These are phyloP conservation scores for Vulpes lagopus DNA, from an alignment of 2,113 vertebrate genomes.

Conservation along the genomic window DNA sequence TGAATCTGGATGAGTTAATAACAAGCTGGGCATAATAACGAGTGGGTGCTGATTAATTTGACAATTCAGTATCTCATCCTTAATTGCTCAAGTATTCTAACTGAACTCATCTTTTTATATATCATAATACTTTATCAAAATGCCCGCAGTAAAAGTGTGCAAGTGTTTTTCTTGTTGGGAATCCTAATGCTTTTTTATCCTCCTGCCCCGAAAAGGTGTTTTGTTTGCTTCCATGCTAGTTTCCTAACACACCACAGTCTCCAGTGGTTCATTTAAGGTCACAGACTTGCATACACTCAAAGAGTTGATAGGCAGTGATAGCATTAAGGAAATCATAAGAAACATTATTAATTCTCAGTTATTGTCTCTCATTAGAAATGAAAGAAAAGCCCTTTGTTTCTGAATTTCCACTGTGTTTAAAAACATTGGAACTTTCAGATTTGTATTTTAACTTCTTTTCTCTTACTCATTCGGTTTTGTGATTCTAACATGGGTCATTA, in stretches of 20 bases:
- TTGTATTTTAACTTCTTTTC: not conserved
- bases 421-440: not conserved
- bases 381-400: not conserved
- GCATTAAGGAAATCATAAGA: not conserved
- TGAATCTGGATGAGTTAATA: slow-evolving; percentile 24
- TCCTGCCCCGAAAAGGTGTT: not conserved
- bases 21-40: not conserved
- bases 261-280: not conserved
- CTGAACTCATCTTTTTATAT: not conserved
- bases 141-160: not conserved
- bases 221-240: not conserved
- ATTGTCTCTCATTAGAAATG: not conserved
- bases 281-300: not conserved
- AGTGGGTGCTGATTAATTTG: not conserved
- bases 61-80: not conserved
- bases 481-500: not conserved
- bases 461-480: not conserved
- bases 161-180: not conserved
- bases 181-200: not conserved
- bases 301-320: not conserved
- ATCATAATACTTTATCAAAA: not conserved
- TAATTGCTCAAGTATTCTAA: not conserved
- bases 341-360: not conserved
- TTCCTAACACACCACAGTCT: not conserved
- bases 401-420: not conserved